Percentiles rank a stretch among this genome's conserved stretches.
Conservation (phyloP, 2,888 invertebrate genomes). For the Rhamphomyia laevipes region DNA sequence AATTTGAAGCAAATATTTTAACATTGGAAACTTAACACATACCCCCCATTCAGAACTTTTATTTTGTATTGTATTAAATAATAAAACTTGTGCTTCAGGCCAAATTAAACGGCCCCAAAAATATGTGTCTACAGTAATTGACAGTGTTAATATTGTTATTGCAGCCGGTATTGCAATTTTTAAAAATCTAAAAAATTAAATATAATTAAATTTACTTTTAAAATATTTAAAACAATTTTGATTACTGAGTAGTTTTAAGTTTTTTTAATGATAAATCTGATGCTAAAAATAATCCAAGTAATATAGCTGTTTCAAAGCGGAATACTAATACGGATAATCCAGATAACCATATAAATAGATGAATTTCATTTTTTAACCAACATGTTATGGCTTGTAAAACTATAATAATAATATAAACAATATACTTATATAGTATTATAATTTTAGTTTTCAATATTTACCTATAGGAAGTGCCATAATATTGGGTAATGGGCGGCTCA, state of each 20-base stretch:
- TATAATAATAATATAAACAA: slow-evolving; percentile 38
- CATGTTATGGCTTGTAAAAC: slow-evolving; percentile 74
- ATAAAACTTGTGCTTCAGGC: slow-evolving; percentile 97
- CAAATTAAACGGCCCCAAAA: slow-evolving; percentile 86
- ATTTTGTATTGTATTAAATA: slow-evolving; percentile 89
- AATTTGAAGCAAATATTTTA: too few species aligned
- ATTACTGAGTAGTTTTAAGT: slow-evolving; percentile 55
- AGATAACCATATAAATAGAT: slow-evolving; percentile 68
- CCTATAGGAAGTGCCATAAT: slow-evolving; percentile 86
- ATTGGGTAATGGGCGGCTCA: slow-evolving; percentile 89
- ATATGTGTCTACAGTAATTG: slow-evolving; percentile 76
- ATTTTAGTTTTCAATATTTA: slow-evolving; percentile 37
- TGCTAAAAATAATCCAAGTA: slow-evolving; percentile 74
- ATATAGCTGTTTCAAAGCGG: slow-evolving; percentile 75
- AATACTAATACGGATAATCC: slow-evolving; percentile 83
- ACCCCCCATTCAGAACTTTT: slow-evolving; percentile 95
- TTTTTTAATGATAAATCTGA: slow-evolving; percentile 63
- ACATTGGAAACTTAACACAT: slow-evolving; percentile 48
- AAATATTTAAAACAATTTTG: neutral
- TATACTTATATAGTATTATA: slow-evolving; percentile 3
- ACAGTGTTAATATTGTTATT: slow-evolving; percentile 51
- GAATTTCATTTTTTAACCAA: slow-evolving; percentile 69
- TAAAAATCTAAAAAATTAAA: slow-evolving; percentile 44
- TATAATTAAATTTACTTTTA: neutral
- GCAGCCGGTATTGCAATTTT: slow-evolving; percentile 63